Percentiles rank a stretch among this genome's conserved stretches.
Conservation (phyloP, 1,140 invertebrate species). For the Elymnias hypermnestra region DNA sequence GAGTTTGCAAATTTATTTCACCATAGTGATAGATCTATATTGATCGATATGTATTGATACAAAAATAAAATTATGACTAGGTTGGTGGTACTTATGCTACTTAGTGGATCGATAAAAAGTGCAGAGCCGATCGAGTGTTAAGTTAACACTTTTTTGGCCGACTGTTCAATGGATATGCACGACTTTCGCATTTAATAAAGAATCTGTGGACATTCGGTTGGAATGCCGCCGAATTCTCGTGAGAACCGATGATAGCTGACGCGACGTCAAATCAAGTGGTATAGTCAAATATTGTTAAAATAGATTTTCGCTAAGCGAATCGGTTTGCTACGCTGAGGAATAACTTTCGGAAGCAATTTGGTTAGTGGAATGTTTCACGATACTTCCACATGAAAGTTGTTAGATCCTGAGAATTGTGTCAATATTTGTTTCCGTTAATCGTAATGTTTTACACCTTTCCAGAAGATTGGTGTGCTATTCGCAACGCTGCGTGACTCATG, state of each 20-base stretch:
- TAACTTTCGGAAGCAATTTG: slow-evolving; percentile 63
- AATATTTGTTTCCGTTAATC: slow-evolving; percentile 42
- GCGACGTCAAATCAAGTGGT: slow-evolving; percentile 39
- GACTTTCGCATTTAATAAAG: slow-evolving; percentile 64
- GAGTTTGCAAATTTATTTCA: slow-evolving; percentile 25
- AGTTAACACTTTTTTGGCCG: slow-evolving; percentile 57
- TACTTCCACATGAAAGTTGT: slow-evolving; percentile 46
- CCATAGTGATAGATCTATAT: background rate
- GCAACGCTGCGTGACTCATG: slow-evolving; percentile 21
- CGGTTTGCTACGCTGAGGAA: slow-evolving; percentile 55
- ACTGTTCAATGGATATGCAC: slow-evolving; percentile 63
- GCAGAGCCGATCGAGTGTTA: slow-evolving; percentile 44
- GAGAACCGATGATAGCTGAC: slow-evolving; percentile 48
- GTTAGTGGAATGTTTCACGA: slow-evolving; percentile 44
- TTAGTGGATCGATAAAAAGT: slow-evolving; percentile 38
- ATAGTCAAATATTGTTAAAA: slow-evolving; percentile 44
- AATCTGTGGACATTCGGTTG: slow-evolving; percentile 52
- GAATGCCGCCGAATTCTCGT: slow-evolving; percentile 65
- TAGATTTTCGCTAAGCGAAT: slow-evolving; percentile 65
- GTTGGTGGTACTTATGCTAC: slow-evolving; percentile 3
- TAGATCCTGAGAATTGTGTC: slow-evolving; percentile 61
- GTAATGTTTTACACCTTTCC: slow-evolving; percentile 29
- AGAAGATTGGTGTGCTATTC: slow-evolving; percentile 12
- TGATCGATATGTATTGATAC: background rate
- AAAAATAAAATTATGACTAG: background rate